Evolutionary conservation across 2,797 vertebrate species (phyloP), one percentile per base, ranked within the genome.

Genomic region (Rallus crepitans): DNA sequence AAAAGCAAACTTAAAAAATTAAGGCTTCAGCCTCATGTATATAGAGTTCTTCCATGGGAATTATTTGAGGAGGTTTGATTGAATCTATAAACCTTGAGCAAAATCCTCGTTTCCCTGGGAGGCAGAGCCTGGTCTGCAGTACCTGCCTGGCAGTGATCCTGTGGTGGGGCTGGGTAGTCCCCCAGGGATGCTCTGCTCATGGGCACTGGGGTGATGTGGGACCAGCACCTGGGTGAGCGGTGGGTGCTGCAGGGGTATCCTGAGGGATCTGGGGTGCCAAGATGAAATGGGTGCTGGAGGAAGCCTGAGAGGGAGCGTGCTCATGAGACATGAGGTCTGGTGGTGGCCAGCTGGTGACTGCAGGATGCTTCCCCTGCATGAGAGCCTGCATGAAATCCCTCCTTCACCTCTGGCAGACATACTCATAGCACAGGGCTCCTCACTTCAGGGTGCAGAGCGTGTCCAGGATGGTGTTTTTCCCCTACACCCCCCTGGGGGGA

Each of bases 31-130:
- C 59, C 31, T 96, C 70, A n/a, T 86, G 80, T 87, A 85, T 93
- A 33, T 76, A 11, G 30, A 96, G 55, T 63, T 63, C 80, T 90
- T 95, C 87, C 94, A 66, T 82, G 93, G 91, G 95, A 94, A 96
- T 97, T 94, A 84, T 79, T 76, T 3, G 13, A 89, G 87, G 81
- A 94, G 66, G 48, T 77, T 96, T 95, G 89, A 94, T 84, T 97
- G 94, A 96, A 94, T 96, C 96, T 90, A 94, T 93, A 97, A 96
- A 96, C 96, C 95, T 94, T 96, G 94, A 95, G 93, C 87, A 33
- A 96, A 93, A 95, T 96, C 77, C 79, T 3, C 0, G 0, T 81
- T 94, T 93, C 78, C 80, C 93, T 94, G 77, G 55, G 70, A 94
- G 94, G 91, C 83, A 91, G 70, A 90, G 59, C 1, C 0, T 27